phyloP scores from a whole-genome alignment of 64 coral and sea anemone genomes.

The Pocillopora damicornis region DNA sequence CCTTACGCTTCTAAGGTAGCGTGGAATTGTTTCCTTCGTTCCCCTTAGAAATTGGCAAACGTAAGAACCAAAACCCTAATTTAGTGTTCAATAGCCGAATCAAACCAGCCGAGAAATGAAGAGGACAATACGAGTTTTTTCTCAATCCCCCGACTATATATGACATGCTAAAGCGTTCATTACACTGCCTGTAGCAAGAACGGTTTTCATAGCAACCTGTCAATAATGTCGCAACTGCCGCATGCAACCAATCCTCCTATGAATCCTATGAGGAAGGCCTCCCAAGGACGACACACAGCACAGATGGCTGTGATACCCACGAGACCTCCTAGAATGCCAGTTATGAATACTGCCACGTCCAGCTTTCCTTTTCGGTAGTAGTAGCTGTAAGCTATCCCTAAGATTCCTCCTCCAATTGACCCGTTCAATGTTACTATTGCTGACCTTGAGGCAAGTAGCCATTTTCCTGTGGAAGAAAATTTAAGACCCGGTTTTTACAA shows the following conservation, averaged over 20 bases:
- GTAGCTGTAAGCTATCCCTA: slow-evolving; percentile 55
- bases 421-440: slow-evolving; percentile 60
- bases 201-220: not conserved
- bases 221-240: slow-evolving; percentile 22
- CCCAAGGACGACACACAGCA: slow-evolving; percentile 25
- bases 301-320: slow-evolving; percentile 17
- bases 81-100: not conserved
- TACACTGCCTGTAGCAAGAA: too few relatives aligned
- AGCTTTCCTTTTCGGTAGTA: not conserved
- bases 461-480: slow-evolving; percentile 18
- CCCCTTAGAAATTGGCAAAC: too few relatives aligned
- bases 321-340: slow-evolving; percentile 1
- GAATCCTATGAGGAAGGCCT: slow-evolving; percentile 37
- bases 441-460: slow-evolving; percentile 37
- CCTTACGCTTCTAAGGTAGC: too few relatives aligned
- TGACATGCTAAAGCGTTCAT: too few relatives aligned
- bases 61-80: too few relatives aligned
- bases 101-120: not conserved
- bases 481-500: not conserved
- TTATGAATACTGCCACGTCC: slow-evolving; percentile 9
- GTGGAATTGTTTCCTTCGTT: too few relatives aligned
- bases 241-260: slow-evolving; percentile 29
- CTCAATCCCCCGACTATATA: too few relatives aligned
- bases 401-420: slow-evolving; percentile 44
- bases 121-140: not conserved